Conservation (phyloP, 2,797 vertebrate species). For the Micromesistius poutassou region DNA sequence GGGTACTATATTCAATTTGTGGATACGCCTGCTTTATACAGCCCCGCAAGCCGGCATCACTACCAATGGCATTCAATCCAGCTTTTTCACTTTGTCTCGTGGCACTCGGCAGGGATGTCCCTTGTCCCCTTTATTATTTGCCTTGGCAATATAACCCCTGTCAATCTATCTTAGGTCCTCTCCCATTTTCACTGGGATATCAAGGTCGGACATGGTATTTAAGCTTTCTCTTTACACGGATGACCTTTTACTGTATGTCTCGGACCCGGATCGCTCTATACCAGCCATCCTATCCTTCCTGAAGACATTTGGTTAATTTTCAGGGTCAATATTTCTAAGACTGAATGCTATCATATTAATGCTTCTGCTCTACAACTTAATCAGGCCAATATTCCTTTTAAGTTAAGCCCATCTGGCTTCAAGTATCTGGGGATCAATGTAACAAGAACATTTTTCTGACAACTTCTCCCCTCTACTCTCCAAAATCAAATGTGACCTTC, state of each 20-base stretch:
- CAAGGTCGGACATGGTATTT: not conserved
- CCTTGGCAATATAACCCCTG: not conserved
- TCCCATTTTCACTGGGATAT: not conserved
- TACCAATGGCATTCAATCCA: not conserved
- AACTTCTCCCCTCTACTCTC: conserved; percentile 1
- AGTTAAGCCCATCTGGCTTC: not conserved
- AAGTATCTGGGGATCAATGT: conserved; percentile 12
- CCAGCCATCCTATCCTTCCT: not conserved
- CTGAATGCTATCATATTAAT: conserved; percentile 15
- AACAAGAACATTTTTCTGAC: not conserved
- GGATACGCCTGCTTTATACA: too few relatives aligned
- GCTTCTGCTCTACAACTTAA: not conserved
- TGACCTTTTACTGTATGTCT: not conserved
- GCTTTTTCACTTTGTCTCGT: not conserved
- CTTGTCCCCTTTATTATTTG: not conserved
- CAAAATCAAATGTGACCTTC: too few relatives aligned
- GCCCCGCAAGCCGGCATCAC: not conserved
- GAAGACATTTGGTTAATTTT: conserved; percentile 1
- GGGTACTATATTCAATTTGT: not conserved
- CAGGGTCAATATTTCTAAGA: not conserved
- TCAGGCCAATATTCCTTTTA: conserved; percentile 7
- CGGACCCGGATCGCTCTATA: not conserved
- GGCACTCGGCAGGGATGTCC: not conserved
- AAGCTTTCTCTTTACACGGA: not conserved
- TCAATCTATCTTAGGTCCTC: not conserved